Conservation (phyloP, 2,113 vertebrate genomes). For the Rhipidura dahli region DNA sequence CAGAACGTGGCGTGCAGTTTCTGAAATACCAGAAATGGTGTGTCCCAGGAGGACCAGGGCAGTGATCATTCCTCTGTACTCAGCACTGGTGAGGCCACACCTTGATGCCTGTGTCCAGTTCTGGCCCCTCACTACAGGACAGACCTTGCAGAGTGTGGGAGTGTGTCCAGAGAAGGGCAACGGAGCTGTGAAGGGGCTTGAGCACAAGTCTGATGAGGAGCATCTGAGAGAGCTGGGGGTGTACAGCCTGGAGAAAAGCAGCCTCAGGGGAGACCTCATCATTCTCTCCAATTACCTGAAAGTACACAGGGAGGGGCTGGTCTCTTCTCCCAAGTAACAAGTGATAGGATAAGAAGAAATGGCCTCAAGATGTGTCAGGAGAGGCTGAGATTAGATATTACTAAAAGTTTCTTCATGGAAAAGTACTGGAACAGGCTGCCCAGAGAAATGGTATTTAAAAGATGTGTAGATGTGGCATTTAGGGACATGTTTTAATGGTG, state of each 20-base stretch:
- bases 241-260: not conserved
- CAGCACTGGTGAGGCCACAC: not conserved
- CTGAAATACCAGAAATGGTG: not conserved
- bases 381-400: not conserved
- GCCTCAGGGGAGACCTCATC: not conserved
- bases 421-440: not conserved
- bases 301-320: not conserved
- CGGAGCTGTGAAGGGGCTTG: accelerated
- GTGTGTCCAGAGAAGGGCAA: not conserved
- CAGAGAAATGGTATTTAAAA: not conserved
- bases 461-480: not conserved
- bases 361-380: not conserved
- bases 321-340: not conserved
- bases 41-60: not conserved
- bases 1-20: not conserved
- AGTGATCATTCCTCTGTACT: not conserved
- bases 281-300: not conserved
- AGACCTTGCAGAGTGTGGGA: not conserved
- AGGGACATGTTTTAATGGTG: not conserved
- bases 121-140: not conserved
- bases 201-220: accelerated
- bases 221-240: accelerated
- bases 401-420: not conserved
- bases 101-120: not conserved
- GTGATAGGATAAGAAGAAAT: not conserved